Base-by-base conservation (phyloP, 2,797 vertebrate species). In the Holocentrus rufus region DNA sequence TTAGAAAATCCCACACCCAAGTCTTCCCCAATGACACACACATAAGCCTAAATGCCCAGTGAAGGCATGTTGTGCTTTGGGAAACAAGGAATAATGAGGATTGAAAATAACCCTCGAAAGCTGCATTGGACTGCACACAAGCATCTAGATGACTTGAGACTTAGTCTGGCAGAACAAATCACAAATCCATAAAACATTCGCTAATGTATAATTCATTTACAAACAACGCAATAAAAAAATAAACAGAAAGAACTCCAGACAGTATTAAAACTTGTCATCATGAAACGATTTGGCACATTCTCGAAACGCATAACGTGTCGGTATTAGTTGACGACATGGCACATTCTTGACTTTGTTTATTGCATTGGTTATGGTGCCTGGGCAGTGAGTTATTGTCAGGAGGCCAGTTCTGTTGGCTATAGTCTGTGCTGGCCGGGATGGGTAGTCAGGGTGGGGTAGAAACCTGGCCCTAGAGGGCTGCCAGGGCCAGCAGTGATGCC, bases 251-350 rank as follows among this genome's bases (percentile, higher is more conserved):
- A 88, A 87, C 69, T 87, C 78, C 84, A 72, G 81, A 81, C 80
- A 80, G 84, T 92, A 91, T 89, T 92, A 88, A 90, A 93, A 90
- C 62, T 78, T 87, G 90, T 91, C 83, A 85, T 84, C 88, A 81
- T 89, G 89, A 88, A 81, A 92, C 79, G 39, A 92, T 94, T 94
- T 95, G 94, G 94, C 94, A 94, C 93, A 93, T 94, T 93, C 90
- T 90, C 83, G 1, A 88, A 87, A 92, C 90, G 84, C 90, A 80
- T 89, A 85, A 84, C 47, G 87, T 93, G 90, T 92, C 83, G 27
- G 87, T 87, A 88, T 91, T 88, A 80, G 82, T 86, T 84, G 85
- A 92, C 89, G 86, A 90, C 89, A 90, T 89, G 91, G 90, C 87
- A 92, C 91, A 92, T 94, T 93, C 91, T 90, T 92, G 71, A 83